Base-by-base conservation (phyloP, 2,888 invertebrate genomes). In the Hyles lineata region DNA sequence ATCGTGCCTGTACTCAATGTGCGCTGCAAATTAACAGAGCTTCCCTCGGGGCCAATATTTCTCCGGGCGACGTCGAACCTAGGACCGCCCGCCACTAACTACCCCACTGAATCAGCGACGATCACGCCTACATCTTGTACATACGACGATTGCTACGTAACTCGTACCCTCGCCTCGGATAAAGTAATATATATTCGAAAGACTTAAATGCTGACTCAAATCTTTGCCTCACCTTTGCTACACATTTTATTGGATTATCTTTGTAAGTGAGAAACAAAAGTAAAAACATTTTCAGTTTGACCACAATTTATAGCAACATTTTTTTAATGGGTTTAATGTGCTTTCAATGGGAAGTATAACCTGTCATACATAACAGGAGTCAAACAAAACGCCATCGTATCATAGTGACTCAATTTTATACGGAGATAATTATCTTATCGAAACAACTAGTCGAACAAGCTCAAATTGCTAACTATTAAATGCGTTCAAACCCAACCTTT, bases 91-190 rank as follows among this genome's bases (percentile, higher is more conserved):
- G 92, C 92, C 90, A 89, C 90, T 92, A 92, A 93, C 92, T 92
- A 90, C 92, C 92, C 91, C 92, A 93, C 92, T 94, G 94, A 93
- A 93, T 94, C 94, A 94, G 93, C 93, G 87, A 87, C 90, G 92
- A 93, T 91, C 93, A 93, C 94, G 94, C 94, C 94, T 94, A 93
- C 94, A 92, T 88, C 93, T 92, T 94, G 94, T 94, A 91, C 90
- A 87, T 90, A 91, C 91, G 88, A 87, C 92, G 93, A 94, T 94
- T 94, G 93, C 88, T 90, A 92, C 90, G 88, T 85, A 84, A 85
- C 87, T 88, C 89, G 85, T 88, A 89, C 90, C 90, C 89, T 88
- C 87, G 85, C 88, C 87, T 87, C 85, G 85, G 87, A 91, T 92
- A 90, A 87, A 92, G 89, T 88, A 89, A 91, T 91, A 90, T 91